Base-by-base conservation (phyloP, 2,888 invertebrate genomes). In the Polydrusus cervinus region DNA sequence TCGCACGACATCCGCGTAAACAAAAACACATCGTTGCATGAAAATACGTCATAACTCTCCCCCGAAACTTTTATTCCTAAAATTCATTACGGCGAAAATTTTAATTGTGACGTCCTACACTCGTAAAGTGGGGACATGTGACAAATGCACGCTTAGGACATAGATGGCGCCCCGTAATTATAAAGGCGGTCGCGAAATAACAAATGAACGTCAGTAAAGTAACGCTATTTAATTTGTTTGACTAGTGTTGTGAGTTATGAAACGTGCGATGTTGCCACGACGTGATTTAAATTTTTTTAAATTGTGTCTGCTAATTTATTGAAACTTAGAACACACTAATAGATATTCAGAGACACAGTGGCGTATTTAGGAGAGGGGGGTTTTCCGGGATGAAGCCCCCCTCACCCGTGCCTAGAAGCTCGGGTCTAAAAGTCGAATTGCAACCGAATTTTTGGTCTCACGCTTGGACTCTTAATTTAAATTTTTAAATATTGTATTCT, bases 41-140 rank as follows among this genome's bases (percentile, higher is more conserved):
- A 53, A 53, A 53, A 53, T 53, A 53, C 30, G 53, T 53, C 53
- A 53, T 34, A 55, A 34, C 53, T 53, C 53, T 11, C 13, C 25
- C 40, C 25, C 40, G 49, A 66, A 66, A 66, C 18, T 67, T 67
- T 55, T 67, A 67, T 67, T 53, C 67, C 14, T 20, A 13, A 40
- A 67, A 55, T 67, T 67, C 67, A 55, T 67, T 67, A 57, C 25
- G 14, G 57, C 20, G 57, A 30, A 57, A 68, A 68, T 68, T 68
- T 68, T 45, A 68, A 68, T 68, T 68, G 57, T 57, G 67, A 30
- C 67, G 25, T 14, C 53, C 38, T 25, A 18, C 62, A 18, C 49
- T 25, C 65, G 34, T 34, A n/a, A 62, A 47, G 62, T 34, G 64
- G 66, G 53, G 66, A 66, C 66, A 38, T 53, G 66, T 66, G 66